phyloP scores from a whole-genome alignment of 2,113 vertebrate species.

The Psittacula cyanocephala region DNA sequence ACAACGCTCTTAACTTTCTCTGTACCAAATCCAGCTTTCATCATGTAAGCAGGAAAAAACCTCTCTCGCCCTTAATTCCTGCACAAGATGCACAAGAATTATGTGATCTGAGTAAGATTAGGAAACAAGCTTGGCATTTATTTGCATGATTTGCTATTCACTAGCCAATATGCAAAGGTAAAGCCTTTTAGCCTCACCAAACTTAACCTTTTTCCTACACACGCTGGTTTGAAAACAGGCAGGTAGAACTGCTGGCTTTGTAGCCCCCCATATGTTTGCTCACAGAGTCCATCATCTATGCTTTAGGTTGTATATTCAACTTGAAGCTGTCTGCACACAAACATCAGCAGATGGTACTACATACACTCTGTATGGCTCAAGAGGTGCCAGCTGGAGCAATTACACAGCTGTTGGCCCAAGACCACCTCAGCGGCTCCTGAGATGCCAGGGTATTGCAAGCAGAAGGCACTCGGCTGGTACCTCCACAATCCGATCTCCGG shows the following conservation, averaged over 20 bases:
- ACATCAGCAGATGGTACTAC: not conserved
- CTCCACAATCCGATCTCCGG: conserved; percentile 95
- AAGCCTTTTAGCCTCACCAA: not conserved
- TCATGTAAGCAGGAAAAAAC: not conserved
- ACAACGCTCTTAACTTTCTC: not conserved
- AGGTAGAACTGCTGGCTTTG: not conserved
- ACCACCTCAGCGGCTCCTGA: not conserved
- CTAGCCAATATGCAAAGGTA: not conserved
- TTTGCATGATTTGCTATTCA: not conserved
- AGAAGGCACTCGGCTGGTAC: conserved; percentile 62
- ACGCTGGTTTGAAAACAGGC: not conserved
- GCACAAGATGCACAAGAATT: not conserved
- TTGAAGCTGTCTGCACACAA: not conserved
- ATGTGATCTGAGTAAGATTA: not conserved
- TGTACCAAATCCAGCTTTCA: not conserved
- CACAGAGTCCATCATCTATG: not conserved
- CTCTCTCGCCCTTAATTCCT: not conserved
- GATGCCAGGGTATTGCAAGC: not conserved
- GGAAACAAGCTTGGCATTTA: not conserved
- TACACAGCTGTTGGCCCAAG: not conserved
- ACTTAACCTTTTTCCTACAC: not conserved
- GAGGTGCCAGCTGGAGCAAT: not conserved
- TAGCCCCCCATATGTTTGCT: not conserved
- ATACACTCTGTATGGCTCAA: not conserved
- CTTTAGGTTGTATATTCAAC: not conserved